These are phyloP conservation scores for Drosophila ficusphila DNA, from an alignment of 1,140 invertebrate genomes.

Conservation along the genomic window DNA sequence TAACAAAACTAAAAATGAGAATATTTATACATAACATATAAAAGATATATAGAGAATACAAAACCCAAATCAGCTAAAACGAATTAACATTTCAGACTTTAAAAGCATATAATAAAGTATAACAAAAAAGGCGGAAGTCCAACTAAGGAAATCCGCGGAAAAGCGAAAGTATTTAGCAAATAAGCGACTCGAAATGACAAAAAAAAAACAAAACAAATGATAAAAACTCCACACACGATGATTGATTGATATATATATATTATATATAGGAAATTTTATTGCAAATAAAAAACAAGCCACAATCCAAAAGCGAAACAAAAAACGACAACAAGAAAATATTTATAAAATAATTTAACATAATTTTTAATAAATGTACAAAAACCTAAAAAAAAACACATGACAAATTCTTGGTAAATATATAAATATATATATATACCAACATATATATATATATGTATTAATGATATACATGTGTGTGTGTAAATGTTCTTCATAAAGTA, in stretches of 20 bases:
- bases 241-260: constrained; percentile 35
- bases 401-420: constrained; percentile 38
- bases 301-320: constrained; percentile 58
- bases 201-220: constrained; percentile 5
- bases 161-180: constrained; percentile 36
- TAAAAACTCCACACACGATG: constrained; percentile 8
- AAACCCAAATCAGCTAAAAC: constrained; percentile 52
- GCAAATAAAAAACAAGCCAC: constrained; percentile 59
- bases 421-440: constrained; percentile 25
- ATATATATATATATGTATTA: constrained; percentile 35
- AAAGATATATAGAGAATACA: constrained; percentile 37
- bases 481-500: constrained; percentile 55
- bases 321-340: constrained; percentile 33
- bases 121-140: neutral
- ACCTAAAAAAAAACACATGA: constrained; percentile 23
- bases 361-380: constrained; percentile 48
- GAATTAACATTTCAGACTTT: constrained; percentile 80
- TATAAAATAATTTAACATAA: constrained; percentile 50
- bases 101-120: constrained; percentile 50
- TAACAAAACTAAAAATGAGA: constrained; percentile 21
- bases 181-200: constrained; percentile 21
- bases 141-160: constrained; percentile 1
- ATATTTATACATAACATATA: constrained; percentile 55
- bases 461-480: constrained; percentile 40
- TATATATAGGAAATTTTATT: constrained; percentile 70